Percentiles rank a stretch among this genome's conserved stretches.
Conservation (phyloP, 1,140 invertebrate genomes). For the Lasioglossum baleicum region DNA sequence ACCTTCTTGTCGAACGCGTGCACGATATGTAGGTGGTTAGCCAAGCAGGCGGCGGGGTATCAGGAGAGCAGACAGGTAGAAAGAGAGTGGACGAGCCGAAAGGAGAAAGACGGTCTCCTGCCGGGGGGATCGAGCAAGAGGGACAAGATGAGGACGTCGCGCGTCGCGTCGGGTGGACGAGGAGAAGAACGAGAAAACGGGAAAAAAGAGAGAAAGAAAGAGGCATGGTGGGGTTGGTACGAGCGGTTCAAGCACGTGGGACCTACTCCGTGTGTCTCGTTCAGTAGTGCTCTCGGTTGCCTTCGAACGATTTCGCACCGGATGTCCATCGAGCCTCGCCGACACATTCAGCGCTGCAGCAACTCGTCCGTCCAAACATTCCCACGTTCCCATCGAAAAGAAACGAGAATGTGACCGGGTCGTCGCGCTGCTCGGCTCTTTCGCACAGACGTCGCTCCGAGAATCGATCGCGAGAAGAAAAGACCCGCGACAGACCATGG, state of each 20-base stretch:
- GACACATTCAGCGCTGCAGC: conserved; percentile 10
- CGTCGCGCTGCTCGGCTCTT: background rate
- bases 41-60: conserved; percentile 42
- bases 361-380: conserved; percentile 8
- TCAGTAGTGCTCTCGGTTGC: conserved; percentile 74
- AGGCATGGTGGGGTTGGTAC: conserved; percentile 69
- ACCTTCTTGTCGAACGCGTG: conserved; percentile 39
- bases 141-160: conserved; percentile 37
- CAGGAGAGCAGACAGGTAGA: conserved; percentile 58
- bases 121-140: conserved; percentile 32
- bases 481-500: conserved; percentile 6
- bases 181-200: conserved; percentile 27
- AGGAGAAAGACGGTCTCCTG: conserved; percentile 39
- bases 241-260: conserved; percentile 74
- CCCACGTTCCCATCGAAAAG: background rate
- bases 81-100: conserved; percentile 42
- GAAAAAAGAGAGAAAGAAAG: conserved; percentile 58
- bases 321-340: conserved; percentile 44
- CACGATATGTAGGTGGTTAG: conserved; percentile 65
- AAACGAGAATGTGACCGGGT: conserved; percentile 45
- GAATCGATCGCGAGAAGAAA: no score
- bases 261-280: conserved; percentile 68
- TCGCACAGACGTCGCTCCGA: background rate
- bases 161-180: conserved; percentile 43
- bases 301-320: conserved; percentile 71